Evolutionary conservation across 2,113 vertebrate species (phyloP), one percentile per base, ranked within the genome.

Genomic region (Caloenas nicobarica): DNA sequence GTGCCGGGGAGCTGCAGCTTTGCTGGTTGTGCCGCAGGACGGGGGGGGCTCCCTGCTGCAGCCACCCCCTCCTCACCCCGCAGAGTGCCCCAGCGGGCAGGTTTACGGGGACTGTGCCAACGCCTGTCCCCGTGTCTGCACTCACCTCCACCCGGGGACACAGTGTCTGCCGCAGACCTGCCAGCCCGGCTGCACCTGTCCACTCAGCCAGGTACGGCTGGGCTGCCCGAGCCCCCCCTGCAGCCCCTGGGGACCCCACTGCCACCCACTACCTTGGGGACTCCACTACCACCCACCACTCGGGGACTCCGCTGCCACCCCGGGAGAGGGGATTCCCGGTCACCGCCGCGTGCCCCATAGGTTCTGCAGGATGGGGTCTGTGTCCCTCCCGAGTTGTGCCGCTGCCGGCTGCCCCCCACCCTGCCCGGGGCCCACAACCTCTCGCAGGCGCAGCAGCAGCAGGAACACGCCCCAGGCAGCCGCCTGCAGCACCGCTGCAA

Each of bases 81-180:
- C 96, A 99, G 99, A 97, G 71, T 99, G 99, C 93, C 98, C 98
- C 5, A 48, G n/a, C 1, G 88, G 93, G 34, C 98, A 98, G 93
- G 95, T 98, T 69, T 97, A 97, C 93, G 97, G 90, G 18, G 5
- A 60, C 29, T 99, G 99, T 73, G 97, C 98, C 54, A 97, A 95
- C 19, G 81, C 93, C 29, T 99, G 99, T 94, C 99, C 98, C 0
- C 97, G 78, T 19, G 78, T 97, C 79, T 99, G 99, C 88, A 93
- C 98, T 9, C 98, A 99, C 94, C 97, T 99, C 79, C 98, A 96
- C 96, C 97, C 97, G 2, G 97, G 97, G 33, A 97, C 97, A 13
- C 29, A 25, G 44, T 98, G 98, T 24, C 8, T 40, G 34, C 89
- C 33, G 31, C 90, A 93, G 53, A 57, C 56, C 22, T 98, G 98